These are phyloP conservation scores for Himalopsyche tibetana DNA, from an alignment of 2,888 invertebrate species.

Conservation along the genomic window DNA sequence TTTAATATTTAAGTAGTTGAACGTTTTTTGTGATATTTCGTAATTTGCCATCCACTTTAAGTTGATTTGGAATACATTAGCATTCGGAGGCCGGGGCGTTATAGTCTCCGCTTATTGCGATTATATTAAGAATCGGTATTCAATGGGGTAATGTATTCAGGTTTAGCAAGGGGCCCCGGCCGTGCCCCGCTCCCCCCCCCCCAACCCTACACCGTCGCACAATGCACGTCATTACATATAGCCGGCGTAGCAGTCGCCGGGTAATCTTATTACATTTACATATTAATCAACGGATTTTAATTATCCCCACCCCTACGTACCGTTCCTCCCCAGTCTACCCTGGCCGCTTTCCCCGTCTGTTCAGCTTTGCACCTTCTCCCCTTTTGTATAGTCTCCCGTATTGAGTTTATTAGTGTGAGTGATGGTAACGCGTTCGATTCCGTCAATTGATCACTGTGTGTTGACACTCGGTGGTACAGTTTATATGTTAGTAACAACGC, in stretches of 20 bases:
- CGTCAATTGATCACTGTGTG: conserved; percentile 14
- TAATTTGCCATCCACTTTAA: conserved; percentile 36
- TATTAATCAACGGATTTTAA: conserved; percentile 99
- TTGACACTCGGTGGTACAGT: not conserved
- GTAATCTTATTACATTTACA: conserved; percentile 99
- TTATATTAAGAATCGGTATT: conserved; percentile 45
- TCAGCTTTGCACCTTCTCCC: conserved; percentile 39
- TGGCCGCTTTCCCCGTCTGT: conserved; percentile 68
- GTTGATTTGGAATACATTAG: conserved; percentile 23
- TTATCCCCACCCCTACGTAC: conserved; percentile 84
- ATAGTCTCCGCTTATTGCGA: conserved; percentile 45
- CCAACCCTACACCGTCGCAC: conserved; percentile 52
- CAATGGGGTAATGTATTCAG: conserved; percentile 46
- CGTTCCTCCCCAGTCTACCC: conserved; percentile 62
- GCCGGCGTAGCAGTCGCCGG: conserved; percentile 67
- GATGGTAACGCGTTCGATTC: conserved; percentile 37
- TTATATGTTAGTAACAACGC: no score
- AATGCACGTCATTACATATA: conserved; percentile 66
- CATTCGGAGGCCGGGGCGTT: conserved; percentile 41
- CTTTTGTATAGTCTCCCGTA: conserved; percentile 34
- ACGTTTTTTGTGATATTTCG: conserved; percentile 19
- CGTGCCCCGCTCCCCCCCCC: conserved; percentile 23
- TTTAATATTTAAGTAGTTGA: not conserved
- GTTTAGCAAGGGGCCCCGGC: conserved; percentile 44
- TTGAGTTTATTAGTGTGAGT: conserved; percentile 40